Evolutionary conservation across 2,888 invertebrate genomes (phyloP), one percentile per base, ranked within the genome.

Genomic region (Chloroclystis v-ata): DNA sequence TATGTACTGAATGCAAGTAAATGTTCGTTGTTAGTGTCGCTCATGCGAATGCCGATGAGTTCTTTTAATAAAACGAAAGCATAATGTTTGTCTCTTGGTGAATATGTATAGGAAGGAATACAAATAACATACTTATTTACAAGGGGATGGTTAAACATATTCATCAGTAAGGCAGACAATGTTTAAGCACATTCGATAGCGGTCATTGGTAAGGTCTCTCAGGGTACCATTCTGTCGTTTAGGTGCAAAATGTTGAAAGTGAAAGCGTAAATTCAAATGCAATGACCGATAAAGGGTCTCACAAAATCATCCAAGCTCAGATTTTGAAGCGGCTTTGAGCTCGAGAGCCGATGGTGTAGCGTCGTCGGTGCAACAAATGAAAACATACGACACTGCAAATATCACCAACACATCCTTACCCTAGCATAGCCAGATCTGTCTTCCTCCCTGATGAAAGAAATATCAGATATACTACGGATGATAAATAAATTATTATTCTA

Each of bases 391-490:
- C 82, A 82, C 75, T 72, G 73, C 79, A 80, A 49, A 75, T 69
- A 54, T 75, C 82, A 82, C 67, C 71, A 83, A 84, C 82, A 81
- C 78, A 69, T 60, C 76, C 89, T 89, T 89, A 89, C 89, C 89
- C 89, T 86, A 83, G 72, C 84, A 88, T 80, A 88, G 83, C 87
- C 89, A 79, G 80, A 78, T 79, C 82, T 84, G 82, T 88, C 89
- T 80, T 86, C 88, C 86, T 89, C 88, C 89, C 89, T 89, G 86
- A 86, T 87, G 82, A 89, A 86, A 83, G 78, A 86, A 86, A 86
- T 80, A 70, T 66, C 57, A 69, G 72, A 79, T 69, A 73, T 69
- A 70, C 69, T 69, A 63, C 55, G 60, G 59, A 57, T 56, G 60
- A 56, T 65, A 35, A 59, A 59, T 33, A 54, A 55, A 54, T 65